Evolutionary conservation across 2,797 vertebrate species (phyloP).

Genomic region (Decapterus maruadsi): DNA sequence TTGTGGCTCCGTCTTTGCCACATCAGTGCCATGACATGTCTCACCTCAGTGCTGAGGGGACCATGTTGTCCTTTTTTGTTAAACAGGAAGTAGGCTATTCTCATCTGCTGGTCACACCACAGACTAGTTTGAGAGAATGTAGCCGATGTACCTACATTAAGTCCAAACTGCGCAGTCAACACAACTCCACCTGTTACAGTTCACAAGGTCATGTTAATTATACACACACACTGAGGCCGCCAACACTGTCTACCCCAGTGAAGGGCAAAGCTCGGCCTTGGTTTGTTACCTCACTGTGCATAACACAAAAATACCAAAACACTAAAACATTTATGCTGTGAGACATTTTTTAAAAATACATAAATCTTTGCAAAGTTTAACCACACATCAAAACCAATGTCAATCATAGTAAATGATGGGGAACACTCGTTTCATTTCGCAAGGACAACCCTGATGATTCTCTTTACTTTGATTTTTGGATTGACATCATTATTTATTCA

Average conservation of each 20-base stretch:
- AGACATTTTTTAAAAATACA: constrained; percentile 11
- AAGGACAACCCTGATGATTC: background rate
- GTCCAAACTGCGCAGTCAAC: too few species aligned
- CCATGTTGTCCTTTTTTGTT: background rate
- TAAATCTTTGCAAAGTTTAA: constrained; percentile 25
- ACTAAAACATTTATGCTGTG: constrained; percentile 10
- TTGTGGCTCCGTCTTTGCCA: background rate
- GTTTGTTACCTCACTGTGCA: constrained; percentile 15
- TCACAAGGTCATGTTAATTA: background rate
- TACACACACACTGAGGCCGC: constrained; percentile 16
- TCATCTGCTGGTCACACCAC: background rate
- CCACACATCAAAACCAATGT: constrained; percentile 19
- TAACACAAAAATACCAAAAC: constrained; percentile 36
- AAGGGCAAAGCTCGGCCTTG: constrained; percentile 43
- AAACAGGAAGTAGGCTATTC: background rate
- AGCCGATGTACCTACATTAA: too few species aligned
- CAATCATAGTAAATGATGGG: constrained; percentile 9
- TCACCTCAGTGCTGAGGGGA: background rate
- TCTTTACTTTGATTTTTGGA: background rate
- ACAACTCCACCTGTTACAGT: too few species aligned
- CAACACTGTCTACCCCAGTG: constrained; percentile 32
- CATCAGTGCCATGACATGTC: background rate
- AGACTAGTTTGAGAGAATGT: background rate
- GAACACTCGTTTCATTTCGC: background rate
- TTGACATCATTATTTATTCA: background rate